These are phyloP conservation scores for Melipona beecheii DNA, from an alignment of 2,888 invertebrate genomes.

Conservation along the genomic window DNA sequence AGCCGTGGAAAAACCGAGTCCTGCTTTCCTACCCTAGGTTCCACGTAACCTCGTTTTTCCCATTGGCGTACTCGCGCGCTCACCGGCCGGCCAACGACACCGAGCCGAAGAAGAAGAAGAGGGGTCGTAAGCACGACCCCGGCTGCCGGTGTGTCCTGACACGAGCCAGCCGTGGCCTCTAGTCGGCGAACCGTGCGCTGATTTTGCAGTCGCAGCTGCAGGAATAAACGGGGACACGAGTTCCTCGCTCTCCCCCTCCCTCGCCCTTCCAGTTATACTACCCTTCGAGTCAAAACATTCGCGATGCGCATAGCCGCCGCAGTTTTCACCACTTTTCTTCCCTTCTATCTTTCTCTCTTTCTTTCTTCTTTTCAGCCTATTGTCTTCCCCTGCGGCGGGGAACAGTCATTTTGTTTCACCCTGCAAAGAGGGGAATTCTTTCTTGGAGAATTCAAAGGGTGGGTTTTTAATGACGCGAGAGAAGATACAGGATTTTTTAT, in stretches of 20 bases:
- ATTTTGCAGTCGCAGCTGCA: conserved; percentile 55
- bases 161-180: conserved; percentile 46
- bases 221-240: conserved; percentile 44
- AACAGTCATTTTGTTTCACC: neutral
- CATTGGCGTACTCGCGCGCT: conserved; percentile 10
- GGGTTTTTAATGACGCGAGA: neutral
- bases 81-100: conserved; percentile 31
- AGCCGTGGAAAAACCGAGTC: conserved; percentile 49
- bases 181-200: conserved; percentile 51
- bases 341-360: neutral
- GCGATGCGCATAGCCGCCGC: conserved; percentile 7
- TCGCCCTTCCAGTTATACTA: neutral
- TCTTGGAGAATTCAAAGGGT: neutral
- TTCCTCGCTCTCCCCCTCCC: neutral
- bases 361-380: too few species aligned
- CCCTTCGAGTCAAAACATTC: conserved; percentile 30
- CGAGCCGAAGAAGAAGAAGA: conserved; percentile 24
- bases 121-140: conserved; percentile 45
- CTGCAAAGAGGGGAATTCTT: neutral
- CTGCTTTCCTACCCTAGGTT: neutral
- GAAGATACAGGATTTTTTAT: too few species aligned
- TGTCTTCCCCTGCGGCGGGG: neutral
- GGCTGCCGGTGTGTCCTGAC: conserved; percentile 34
- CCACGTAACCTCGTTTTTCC: conserved; percentile 39
- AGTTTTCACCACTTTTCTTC: neutral